Base-by-base conservation (phyloP, 2,113 vertebrate species). In the Nyctereutes procyonoides region DNA sequence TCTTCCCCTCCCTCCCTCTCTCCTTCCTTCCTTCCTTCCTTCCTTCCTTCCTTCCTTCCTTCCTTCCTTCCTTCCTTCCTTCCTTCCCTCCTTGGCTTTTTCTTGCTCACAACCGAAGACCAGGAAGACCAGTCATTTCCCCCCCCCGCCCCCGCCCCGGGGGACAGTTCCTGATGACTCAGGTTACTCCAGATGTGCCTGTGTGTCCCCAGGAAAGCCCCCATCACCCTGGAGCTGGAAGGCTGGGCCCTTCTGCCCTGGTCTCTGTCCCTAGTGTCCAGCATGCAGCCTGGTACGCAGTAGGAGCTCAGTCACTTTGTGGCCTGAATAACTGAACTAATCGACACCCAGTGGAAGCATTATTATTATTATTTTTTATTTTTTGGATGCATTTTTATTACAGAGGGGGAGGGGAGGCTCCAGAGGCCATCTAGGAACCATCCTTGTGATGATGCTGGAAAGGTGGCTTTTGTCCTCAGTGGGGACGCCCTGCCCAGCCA, bases 91-190 rank as follows among this genome's bases (percentile, higher is more conserved):
- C 43, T 26, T 16, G 90, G 9, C 67, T 81, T 81, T 43, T 51
- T 69, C 89, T 22, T 43, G 62, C 12, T 56, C 76, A 32, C 15
- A 6, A 7, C 7, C 0, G 38, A 38, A 38, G 93, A 81, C 38
- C 65, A 22, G 6, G 3, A 2, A 30, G 38, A 20, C 65, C 38
- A 62, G 55, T 62, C 13, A 10, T 0, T 65, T 38, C 76, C 30
- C 0, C 3, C 30, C 11, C 22, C 43, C 43, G 5, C 76, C 53
- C 76, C 30, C 0, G 1, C 8, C 30, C 11, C 22, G 35, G 51
- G 28, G 20, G 8, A 16, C 3, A 7, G 77, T 32, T 13, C 48
- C n/a, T 0, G n/a, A 26, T 19, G 43, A 22, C 63, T 22, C 16
- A 28, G 53, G 76, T 35, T 22, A 16, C 38, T 48, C 38, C 9